These are phyloP conservation scores for Nyctibius bracteatus DNA, from an alignment of 2,113 vertebrate species.

Conservation along the genomic window DNA sequence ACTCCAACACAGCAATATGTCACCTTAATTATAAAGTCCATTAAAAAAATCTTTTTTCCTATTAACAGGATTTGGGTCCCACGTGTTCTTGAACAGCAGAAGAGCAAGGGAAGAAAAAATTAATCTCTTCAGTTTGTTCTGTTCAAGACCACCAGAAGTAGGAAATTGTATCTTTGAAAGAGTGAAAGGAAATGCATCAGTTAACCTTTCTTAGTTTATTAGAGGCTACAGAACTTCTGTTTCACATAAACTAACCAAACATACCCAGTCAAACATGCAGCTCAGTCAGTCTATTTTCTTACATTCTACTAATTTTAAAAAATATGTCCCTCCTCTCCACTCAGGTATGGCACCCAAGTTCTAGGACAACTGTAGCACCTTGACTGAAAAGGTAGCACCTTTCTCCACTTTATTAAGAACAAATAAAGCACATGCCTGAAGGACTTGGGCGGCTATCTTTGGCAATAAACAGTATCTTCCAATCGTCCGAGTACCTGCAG, in stretches of 20 bases:
- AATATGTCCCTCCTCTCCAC: background rate
- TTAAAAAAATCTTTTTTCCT: background rate
- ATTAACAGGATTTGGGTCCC: background rate
- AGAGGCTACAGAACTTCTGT: background rate
- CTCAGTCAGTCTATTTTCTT: background rate
- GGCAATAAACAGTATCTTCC: background rate
- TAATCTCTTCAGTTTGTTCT: background rate
- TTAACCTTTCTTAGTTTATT: background rate
- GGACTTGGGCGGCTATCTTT: background rate
- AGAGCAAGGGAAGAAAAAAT: background rate
- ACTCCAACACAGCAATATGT: background rate
- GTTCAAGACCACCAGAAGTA: background rate
- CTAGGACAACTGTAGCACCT: background rate
- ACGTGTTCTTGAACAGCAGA: background rate
- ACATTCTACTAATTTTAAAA: background rate
- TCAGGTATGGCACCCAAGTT: background rate
- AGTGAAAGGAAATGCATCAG: background rate
- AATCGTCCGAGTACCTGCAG: background rate
- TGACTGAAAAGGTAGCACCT: background rate
- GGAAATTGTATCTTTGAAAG: background rate
- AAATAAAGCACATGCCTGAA: background rate
- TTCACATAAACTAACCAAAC: background rate
- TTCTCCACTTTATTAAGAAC: background rate
- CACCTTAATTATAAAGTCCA: background rate
- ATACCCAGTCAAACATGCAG: background rate